Percentiles rank a stretch among this genome's conserved stretches.
phyloP scores from a whole-genome alignment of 2,888 invertebrate genomes.

The Patella caerulea region DNA sequence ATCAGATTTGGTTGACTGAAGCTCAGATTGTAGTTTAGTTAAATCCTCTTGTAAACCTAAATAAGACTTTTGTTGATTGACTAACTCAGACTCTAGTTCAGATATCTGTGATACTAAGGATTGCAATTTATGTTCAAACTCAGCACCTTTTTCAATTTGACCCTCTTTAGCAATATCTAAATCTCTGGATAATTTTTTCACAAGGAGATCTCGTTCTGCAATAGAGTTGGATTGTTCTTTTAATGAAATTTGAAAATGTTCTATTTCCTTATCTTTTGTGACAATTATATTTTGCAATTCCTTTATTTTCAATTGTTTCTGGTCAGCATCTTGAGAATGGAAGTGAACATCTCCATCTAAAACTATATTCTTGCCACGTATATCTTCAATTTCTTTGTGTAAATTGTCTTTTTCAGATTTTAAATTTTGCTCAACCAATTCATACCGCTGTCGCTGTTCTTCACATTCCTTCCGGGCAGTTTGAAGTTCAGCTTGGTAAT shows the following conservation, averaged over 20 bases:
- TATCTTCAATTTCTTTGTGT: neutral
- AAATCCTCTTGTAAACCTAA: neutral
- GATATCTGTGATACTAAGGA: slow-evolving; percentile 53
- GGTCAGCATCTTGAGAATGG: slow-evolving; percentile 18
- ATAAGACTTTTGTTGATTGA: slow-evolving; percentile 31
- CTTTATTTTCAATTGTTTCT: slow-evolving; percentile 8
- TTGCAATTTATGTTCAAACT: slow-evolving; percentile 52
- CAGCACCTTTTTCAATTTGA: slow-evolving; percentile 71
- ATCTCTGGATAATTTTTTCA: slow-evolving; percentile 74
- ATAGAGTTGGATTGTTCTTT: slow-evolving; percentile 21
- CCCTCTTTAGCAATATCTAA: slow-evolving; percentile 72
- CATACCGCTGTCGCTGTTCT: neutral
- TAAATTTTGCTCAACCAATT: slow-evolving; percentile 8
- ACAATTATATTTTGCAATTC: slow-evolving; percentile 13
- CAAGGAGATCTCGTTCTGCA: slow-evolving; percentile 38
- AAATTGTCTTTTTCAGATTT: no score
- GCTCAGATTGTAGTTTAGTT: neutral
- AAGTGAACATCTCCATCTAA: neutral
- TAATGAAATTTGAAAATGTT: slow-evolving; percentile 5
- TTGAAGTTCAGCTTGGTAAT: neutral
- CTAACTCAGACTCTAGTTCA: slow-evolving; percentile 54
- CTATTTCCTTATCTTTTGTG: slow-evolving; percentile 22
- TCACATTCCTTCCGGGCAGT: no score
- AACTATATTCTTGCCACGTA: neutral
- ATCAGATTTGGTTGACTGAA: slow-evolving; percentile 7